phyloP scores from a whole-genome alignment of 2,113 vertebrate genomes.

The Cygnus buccinator region DNA sequence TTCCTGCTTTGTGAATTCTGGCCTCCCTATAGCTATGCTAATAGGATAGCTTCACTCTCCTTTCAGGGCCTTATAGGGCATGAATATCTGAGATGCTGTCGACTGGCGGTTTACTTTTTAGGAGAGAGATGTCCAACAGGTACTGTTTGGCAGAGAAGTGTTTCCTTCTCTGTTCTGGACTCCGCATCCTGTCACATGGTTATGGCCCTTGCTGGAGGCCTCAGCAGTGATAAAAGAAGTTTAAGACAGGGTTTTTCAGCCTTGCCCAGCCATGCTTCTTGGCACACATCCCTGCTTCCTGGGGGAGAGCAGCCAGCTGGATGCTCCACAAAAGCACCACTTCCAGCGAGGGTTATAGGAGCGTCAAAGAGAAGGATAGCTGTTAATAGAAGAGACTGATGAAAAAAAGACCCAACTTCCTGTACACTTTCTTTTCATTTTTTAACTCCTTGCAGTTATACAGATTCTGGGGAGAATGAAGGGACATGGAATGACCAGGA shows the following conservation, averaged over 20 bases:
- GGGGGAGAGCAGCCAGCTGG: slow-evolving; percentile 26
- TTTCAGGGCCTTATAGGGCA: not conserved
- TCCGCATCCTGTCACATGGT: not conserved
- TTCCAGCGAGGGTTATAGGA: not conserved
- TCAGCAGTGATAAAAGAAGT: not conserved
- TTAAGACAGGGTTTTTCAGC: not conserved
- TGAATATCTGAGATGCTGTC: not conserved
- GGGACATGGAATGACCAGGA: not conserved
- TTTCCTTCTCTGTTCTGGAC: not conserved
- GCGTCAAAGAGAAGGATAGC: not conserved
- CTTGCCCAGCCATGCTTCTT: not conserved
- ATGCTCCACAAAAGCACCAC: slow-evolving; percentile 9
- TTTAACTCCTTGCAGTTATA: not conserved
- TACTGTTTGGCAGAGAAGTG: not conserved
- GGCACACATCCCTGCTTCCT: slow-evolving; percentile 10
- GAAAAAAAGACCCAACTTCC: not conserved
- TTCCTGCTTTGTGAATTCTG: not conserved
- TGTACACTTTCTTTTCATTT: not conserved
- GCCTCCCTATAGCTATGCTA: not conserved
- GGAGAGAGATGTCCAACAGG: not conserved
- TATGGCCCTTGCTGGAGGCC: not conserved
- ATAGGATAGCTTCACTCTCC: not conserved
- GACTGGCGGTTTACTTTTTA: not conserved
- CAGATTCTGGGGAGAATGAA: not conserved
- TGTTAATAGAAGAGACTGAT: not conserved